These are phyloP conservation scores for Hylia prasina DNA, from an alignment of 2,113 vertebrate genomes.

Conservation along the genomic window DNA sequence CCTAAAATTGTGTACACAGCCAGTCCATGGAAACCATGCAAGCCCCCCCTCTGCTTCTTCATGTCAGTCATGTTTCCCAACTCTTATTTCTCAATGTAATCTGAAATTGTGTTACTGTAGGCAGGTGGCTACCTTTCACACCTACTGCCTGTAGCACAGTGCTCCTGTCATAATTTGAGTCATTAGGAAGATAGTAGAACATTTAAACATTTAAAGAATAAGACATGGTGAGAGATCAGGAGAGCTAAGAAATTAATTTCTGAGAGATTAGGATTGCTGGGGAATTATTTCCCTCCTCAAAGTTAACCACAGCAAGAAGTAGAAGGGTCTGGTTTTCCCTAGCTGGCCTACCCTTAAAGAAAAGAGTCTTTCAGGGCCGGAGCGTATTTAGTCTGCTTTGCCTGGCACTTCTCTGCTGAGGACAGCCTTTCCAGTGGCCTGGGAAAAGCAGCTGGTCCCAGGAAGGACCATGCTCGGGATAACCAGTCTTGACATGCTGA, in stretches of 20 bases:
- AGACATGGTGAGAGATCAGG: neutral
- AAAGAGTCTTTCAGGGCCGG: neutral
- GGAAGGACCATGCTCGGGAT: neutral
- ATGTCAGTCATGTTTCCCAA: neutral
- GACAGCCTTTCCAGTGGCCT: neutral
- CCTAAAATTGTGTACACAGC: neutral
- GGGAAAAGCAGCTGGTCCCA: neutral
- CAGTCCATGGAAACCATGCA: neutral
- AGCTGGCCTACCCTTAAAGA: neutral
- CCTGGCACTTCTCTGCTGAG: neutral
- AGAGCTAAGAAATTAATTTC: neutral
- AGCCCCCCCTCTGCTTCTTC: neutral
- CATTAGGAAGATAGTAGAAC: neutral
- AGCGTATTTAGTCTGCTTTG: neutral
- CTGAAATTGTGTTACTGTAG: neutral
- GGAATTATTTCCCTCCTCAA: neutral
- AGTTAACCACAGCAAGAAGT: neutral
- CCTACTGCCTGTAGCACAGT: neutral
- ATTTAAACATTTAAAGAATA: neutral
- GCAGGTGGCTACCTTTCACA: neutral
- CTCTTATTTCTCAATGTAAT: neutral
- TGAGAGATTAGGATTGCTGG: neutral
- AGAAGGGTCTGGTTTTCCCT: neutral
- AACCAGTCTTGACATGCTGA: neutral
- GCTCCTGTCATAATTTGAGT: neutral